Base-by-base conservation (phyloP, 1,140 invertebrate species). In the Alviniconcha marisindica region DNA sequence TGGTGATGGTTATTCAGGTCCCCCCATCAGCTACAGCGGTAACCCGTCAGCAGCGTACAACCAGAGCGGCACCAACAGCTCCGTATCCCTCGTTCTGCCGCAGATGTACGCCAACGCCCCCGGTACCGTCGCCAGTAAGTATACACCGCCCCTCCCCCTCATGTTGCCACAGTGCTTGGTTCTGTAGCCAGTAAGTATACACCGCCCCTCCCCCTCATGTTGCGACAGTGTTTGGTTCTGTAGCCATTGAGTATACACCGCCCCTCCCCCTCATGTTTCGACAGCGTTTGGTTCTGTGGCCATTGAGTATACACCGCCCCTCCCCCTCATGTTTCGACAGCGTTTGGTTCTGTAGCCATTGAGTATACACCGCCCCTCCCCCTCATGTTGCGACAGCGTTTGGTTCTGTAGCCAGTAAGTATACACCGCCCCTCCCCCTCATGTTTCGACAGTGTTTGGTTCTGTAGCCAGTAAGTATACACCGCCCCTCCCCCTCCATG, bases 1-100 rank as follows among this genome's bases (percentile, higher is more conserved):
- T 40, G 66, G 40, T 71, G 36, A 40, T 71, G 36, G 24, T 71
- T 18, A n/a, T 54, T 24, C 79, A 63, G 77, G 78, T 28, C 73
- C 66, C 42, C 44, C 79, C 2, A 84, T 82, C 1, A 82, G 48
- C 36, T 84, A 84, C 79, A 84, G 83, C 48, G 44, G 78, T 15
- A 84, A 84, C 51, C 66, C 63, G 2, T 51, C 83, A 78, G 56
- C 71, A 31, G 40, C 74, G 56, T 77, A 73, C 56, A 79, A 80
- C 79, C 83, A 81, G 79, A 38, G 54, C 7, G 79, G n/a, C 3
- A 80, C 74, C 54, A 84, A 84, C 73, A 84, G 78, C 79, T 81
- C 83, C 18, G 83, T 84, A 60, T 73, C 83, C n/a, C 69, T 84
- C 24, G 79, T 84, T 33, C 74, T 84, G 36, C 71, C 78, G 31